Conservation (phyloP, 2,797 vertebrate genomes). For the Chaetophractus vellerosus region DNA sequence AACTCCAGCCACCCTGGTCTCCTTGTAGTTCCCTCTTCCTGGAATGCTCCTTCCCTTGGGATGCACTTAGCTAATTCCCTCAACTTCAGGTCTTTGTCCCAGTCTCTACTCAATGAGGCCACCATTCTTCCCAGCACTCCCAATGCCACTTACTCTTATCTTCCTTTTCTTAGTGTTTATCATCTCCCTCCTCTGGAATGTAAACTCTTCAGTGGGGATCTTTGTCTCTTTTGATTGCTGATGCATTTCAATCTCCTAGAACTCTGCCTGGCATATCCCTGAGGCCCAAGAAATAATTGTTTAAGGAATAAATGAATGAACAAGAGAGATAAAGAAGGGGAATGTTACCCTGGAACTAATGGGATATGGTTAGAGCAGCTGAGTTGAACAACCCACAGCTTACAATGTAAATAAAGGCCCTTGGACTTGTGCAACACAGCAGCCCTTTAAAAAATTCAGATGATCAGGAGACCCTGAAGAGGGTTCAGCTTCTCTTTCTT, state of each 20-base stretch:
- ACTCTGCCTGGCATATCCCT: neutral
- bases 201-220: too few species aligned
- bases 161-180: too few species aligned
- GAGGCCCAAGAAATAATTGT: neutral
- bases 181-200: too few species aligned
- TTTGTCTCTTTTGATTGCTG: too few species aligned
- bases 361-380: neutral
- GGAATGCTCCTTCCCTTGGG: too few species aligned
- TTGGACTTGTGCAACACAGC: neutral
- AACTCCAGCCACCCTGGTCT: too few species aligned
- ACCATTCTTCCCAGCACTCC: too few species aligned
- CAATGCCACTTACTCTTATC: too few species aligned
- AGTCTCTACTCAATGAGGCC: too few species aligned
- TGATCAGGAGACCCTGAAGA: neutral
- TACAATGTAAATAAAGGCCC: neutral
- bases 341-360: fast-evolving
- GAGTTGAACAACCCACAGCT: neutral
- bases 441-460: neutral
- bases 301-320: neutral
- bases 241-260: neutral
- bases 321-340: neutral
- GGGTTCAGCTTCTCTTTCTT: neutral
- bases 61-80: too few species aligned
- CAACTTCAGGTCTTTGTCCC: too few species aligned
- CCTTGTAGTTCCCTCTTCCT: too few species aligned